Evolutionary conservation across 2,888 invertebrate genomes (phyloP), one percentile per base, ranked within the genome.

Genomic region (Eristalinus sepulchralis): DNA sequence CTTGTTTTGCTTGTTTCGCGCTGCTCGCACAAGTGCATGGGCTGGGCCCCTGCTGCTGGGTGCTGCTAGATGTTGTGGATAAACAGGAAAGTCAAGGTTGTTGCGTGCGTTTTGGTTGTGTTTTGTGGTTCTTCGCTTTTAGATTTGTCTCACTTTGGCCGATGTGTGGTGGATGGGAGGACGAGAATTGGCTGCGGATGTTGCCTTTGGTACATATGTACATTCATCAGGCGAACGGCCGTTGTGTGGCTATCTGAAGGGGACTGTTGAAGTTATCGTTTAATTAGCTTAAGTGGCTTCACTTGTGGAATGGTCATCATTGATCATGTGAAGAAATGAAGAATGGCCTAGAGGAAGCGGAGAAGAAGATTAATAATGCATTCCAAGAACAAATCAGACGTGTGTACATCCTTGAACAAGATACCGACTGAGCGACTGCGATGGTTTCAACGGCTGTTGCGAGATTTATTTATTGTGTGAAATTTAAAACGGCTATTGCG

Each of bases 61-160:
- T 27, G 59, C 20, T 4, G 57, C 34, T 60, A 31, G 67, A 55
- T 83, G 72, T n/a, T 78, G 47, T 47, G 72, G 72, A 78, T 73
- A 78, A 72, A 83, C 72, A 68, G 66, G 47, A 64, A 75, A 79
- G 73, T 75, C 83, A 83, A 83, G 83, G 83, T 83, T 83, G 75
- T 63, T 83, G 73, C 70, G 62, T 75, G 66, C 24, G 10, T 68
- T 82, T 70, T 27, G 57, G 27, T 68, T 71, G 20, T 71, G 63
- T 70, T 11, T 66, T 27, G 24, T 66, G 22, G 27, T 39, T 27
- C 11, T 67, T 82, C 59, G 17, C 67, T 33, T 59, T 66, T 24
- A 36, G 34, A 55, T 68, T 75, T 27, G 68, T 34, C 57, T 36
- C 76, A 31, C 70, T 70, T 75, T 68, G 75, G 72, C 36, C n/a